Evolutionary conservation across 2,113 vertebrate species (phyloP), one percentile per base, ranked within the genome.

Genomic region (Atherinomorus stipes): DNA sequence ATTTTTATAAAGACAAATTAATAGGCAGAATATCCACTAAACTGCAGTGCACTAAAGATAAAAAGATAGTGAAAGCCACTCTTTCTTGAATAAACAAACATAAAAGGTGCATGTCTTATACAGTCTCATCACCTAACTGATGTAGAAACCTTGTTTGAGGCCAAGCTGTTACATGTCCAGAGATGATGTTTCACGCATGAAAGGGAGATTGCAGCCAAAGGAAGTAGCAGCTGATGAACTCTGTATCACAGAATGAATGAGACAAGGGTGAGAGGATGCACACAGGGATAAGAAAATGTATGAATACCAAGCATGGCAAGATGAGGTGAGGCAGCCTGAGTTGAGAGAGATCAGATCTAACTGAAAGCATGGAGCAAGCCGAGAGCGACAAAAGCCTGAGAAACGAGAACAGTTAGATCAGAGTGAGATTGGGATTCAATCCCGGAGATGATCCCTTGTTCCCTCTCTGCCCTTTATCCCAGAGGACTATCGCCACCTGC

Each of bases 381-480:
- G 11, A 79, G 80, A 69, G 73, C 62, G 18, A 72, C 78, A 65
- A 84, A 85, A 66, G 69, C 66, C 65, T 0, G 44, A 59, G 83
- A 80, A 83, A 85, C 74, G 70, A 77, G 72, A 77, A 86, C 52
- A 56, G 72, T 74, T 57, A 84, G 86, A 91, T 85, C 78, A 72
- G 72, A 64, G 23, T 18, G 47, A 80, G 88, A 89, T 85, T 78
- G 51, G 53, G 76, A 76, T 89, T 86, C 67, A 82, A 71, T 87
- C 64, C 73, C 50, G 62, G 42, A 80, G 79, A 85, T 85, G 81
- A 90, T 84, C 71, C 71, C 61, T 22, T 64, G 26, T 80, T 77
- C 62, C 69, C 72, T 56, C 49, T 21, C 11, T 73, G 22, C 45
- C 42, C 64, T 71, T 77, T 77, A 69, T 88, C 71, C 62, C 64